These are phyloP conservation scores for Cheiracanthium punctorium DNA, from an alignment of 2,888 invertebrate genomes.

Conservation along the genomic window DNA sequence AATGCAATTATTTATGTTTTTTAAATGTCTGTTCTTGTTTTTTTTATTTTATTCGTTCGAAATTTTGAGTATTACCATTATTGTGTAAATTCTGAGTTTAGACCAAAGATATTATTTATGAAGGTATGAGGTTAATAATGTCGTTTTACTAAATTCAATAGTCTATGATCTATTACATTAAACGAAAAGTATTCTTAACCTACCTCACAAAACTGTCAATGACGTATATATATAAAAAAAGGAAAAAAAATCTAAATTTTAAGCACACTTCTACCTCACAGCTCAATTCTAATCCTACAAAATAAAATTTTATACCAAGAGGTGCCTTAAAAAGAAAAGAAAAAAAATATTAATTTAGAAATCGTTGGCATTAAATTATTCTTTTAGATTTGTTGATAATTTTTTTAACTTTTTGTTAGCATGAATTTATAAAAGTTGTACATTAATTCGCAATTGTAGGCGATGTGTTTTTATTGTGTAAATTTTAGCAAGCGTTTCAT, in stretches of 20 bases:
- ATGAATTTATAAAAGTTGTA: no score
- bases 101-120: background rate
- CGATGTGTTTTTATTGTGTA: no score
- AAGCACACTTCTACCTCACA: background rate
- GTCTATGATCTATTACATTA: background rate
- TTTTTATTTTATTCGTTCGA: no score
- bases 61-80: background rate
- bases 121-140: background rate
- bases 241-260: background rate
- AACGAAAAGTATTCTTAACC: background rate
- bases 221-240: background rate
- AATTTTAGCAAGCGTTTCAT: no score
- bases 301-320: background rate
- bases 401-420: no score
- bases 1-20: background rate
- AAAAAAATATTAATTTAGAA: no score
- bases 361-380: no score
- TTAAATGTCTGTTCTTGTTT: background rate
- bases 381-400: no score
- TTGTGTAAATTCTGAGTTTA: background rate
- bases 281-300: background rate
- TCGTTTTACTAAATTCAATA: background rate
- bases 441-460: no score
- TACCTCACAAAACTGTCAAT: background rate
- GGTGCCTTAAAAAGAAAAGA: background rate